These are phyloP conservation scores for Circaetus gallicus DNA, from an alignment of 2,113 vertebrate genomes.

Conservation along the genomic window DNA sequence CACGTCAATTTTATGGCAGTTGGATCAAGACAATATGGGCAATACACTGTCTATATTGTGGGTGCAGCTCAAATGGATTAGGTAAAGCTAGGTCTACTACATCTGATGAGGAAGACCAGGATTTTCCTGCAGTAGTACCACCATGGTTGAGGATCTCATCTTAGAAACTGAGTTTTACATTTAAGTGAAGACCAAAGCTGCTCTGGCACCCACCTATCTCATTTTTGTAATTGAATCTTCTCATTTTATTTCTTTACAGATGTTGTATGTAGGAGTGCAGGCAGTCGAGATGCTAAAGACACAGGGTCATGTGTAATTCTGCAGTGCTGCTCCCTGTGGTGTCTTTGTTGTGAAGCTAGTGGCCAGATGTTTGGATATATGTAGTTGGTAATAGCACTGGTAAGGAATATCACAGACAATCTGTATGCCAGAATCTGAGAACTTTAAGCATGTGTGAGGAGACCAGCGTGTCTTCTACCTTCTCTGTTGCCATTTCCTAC, in stretches of 20 bases:
- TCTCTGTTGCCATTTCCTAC: background rate
- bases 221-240: background rate
- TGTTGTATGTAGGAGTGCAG: background rate
- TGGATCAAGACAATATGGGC: background rate
- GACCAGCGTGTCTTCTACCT: background rate
- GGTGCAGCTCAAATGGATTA: background rate
- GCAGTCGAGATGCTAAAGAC: background rate
- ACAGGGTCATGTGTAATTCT: background rate
- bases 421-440: background rate
- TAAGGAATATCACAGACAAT: background rate
- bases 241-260: background rate
- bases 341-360: background rate
- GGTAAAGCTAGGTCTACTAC: background rate
- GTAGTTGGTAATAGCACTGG: background rate
- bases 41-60: background rate
- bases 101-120: background rate
- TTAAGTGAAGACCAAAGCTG: background rate
- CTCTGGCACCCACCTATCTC: background rate
- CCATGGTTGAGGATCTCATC: background rate
- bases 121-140: background rate
- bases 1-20: fast-evolving
- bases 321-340: background rate
- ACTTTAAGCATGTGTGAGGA: background rate
- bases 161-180: background rate
- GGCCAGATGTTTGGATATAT: background rate